Evolutionary conservation across 1,140 invertebrate genomes (phyloP).

Genomic region (Doryteuthis pealeii): DNA sequence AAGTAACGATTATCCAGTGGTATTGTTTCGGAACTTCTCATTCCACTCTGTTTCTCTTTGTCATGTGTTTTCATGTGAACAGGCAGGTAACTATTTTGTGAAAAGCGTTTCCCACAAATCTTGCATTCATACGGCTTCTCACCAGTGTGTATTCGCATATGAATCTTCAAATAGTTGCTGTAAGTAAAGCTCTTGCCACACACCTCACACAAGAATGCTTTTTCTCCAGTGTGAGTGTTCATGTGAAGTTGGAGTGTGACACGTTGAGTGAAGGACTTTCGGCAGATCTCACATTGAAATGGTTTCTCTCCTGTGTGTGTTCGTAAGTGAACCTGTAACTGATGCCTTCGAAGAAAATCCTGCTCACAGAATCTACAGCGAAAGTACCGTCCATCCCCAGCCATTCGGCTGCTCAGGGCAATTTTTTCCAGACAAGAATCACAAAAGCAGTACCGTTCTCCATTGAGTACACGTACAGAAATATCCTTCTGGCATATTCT

Average conservation of each 20-base stretch:
- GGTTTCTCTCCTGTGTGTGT: constrained; percentile 84
- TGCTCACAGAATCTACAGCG: too few species aligned
- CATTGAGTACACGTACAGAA: too few species aligned
- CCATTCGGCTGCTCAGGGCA: too few species aligned
- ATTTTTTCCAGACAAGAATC: too few species aligned
- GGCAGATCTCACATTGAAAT: constrained; percentile 27
- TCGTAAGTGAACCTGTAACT: constrained; percentile 6
- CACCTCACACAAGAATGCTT: constrained; percentile 62
- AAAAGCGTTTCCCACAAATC: constrained; percentile 64
- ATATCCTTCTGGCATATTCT: too few species aligned
- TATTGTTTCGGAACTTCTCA: too few species aligned
- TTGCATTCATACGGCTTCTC: constrained; percentile 92
- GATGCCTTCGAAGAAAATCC: background rate
- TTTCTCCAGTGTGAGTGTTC: constrained; percentile 25
- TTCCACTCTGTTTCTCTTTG: constrained; percentile 24
- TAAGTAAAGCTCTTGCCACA: constrained; percentile 85
- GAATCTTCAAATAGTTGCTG: constrained; percentile 87
- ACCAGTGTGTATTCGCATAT: constrained; percentile 83
- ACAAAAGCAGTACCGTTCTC: background rate
- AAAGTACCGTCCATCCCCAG: too few species aligned
- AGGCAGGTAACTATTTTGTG: background rate
- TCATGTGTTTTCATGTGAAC: background rate
- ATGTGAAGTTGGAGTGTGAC: constrained; percentile 28
- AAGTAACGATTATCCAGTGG: too few species aligned
- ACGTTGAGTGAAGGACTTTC: constrained; percentile 24